Conservation (phyloP, 2,113 vertebrate genomes). For the Aramus guarauna region DNA sequence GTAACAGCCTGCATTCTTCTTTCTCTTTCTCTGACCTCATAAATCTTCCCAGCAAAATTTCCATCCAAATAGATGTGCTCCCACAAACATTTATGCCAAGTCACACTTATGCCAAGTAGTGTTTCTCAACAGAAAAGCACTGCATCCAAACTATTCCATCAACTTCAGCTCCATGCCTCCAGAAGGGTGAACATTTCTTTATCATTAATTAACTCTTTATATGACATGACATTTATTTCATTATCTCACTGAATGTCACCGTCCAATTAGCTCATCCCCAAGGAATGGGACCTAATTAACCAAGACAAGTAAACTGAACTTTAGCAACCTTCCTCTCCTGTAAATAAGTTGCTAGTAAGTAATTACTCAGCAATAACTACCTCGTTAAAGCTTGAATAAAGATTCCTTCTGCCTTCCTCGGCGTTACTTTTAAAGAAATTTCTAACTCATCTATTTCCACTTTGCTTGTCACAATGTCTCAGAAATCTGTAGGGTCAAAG, state of each 20-base stretch:
- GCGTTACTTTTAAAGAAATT: not conserved
- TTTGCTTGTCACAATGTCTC: not conserved
- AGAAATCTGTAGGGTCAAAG: not conserved
- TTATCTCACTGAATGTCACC: conserved; percentile 28
- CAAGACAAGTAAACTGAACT: conserved; percentile 38
- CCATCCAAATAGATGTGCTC: conserved; percentile 14
- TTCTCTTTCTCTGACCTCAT: conserved; percentile 15
- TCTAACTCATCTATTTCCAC: not conserved
- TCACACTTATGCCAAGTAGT: not conserved
- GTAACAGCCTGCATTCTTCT: not conserved
- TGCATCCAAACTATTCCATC: conserved; percentile 42
- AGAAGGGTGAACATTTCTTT: not conserved
- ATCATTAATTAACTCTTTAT: conserved; percentile 55
- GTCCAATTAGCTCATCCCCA: conserved; percentile 24
- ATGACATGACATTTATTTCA: conserved; percentile 38
- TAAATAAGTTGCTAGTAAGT: not conserved
- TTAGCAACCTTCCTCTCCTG: conserved; percentile 1
- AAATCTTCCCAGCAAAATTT: conserved; percentile 36
- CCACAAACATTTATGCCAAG: conserved; percentile 52
- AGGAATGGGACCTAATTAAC: conserved; percentile 32
- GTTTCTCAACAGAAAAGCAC: not conserved
- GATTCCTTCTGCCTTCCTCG: not conserved
- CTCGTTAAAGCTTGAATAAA: not conserved
- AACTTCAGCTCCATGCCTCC: not conserved
- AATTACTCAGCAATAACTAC: conserved; percentile 8